Evolutionary conservation across 1,140 invertebrate species (phyloP).

Genomic region (Drosophila fuyamai): DNA sequence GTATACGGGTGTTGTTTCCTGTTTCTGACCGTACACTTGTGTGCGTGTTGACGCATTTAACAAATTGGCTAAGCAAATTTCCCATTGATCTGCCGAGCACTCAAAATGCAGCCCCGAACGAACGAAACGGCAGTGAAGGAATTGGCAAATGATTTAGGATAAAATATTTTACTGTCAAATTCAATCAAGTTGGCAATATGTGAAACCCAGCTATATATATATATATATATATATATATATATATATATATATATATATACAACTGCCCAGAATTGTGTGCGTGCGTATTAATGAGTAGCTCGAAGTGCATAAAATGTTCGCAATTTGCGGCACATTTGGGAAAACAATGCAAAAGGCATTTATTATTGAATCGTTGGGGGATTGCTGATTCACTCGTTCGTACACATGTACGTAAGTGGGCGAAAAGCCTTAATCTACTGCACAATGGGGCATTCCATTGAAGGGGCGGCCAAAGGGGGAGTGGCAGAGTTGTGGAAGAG

Average conservation of each 20-base stretch:
- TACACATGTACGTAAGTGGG: background rate
- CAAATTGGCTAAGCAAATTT: constrained; percentile 65
- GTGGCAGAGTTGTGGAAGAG: constrained; percentile 8
- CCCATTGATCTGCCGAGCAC: constrained; percentile 56
- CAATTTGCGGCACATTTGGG: constrained; percentile 47
- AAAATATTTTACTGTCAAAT: constrained; percentile 64
- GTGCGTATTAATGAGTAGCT: constrained; percentile 53
- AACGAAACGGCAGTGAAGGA: constrained; percentile 4
- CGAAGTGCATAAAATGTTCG: constrained; percentile 46
- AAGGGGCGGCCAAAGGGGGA: background rate
- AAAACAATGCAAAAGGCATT: constrained; percentile 51
- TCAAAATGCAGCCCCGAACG: constrained; percentile 39
- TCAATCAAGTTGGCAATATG: constrained; percentile 55
- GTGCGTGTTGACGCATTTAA: constrained; percentile 47
- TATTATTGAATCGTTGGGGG: constrained; percentile 54
- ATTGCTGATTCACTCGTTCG: constrained; percentile 1
- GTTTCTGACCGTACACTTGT: background rate
- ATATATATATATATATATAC: background rate
- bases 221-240: background rate
- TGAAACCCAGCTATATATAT: background rate
- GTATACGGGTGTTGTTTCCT: constrained; percentile 14
- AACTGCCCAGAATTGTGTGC: background rate
- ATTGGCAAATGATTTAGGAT: constrained; percentile 62
- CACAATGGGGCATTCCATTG: constrained; percentile 14
- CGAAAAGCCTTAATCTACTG: constrained; percentile 14